Evolutionary conservation across 2,888 invertebrate genomes (phyloP), one percentile per base, ranked within the genome.

Genomic region (Hecatera dysodea): DNA sequence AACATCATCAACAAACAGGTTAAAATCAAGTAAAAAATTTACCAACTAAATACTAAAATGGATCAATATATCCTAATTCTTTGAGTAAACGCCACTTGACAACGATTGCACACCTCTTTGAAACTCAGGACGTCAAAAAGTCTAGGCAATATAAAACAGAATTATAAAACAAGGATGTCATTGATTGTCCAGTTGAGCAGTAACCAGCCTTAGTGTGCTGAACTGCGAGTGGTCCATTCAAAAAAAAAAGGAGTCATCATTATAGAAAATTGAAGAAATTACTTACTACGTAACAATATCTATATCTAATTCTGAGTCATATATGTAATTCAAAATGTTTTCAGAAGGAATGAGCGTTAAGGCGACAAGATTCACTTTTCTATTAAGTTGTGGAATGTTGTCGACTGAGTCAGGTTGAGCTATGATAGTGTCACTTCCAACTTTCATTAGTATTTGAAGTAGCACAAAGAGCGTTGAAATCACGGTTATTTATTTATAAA

Each of bases 391-490:
- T 27, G 2, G 11, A 42, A 33, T n/a, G 19, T 46, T 46, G 27
- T 50, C 8, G 36, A 22, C 19, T 24, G 33, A 15, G 29, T 11
- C 22, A 19, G 7, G n/a, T 44, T 59, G 57, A 78, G 62, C 61
- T 46, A n/a, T 27, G 4, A 59, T 7, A 59, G 6, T 22, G 27
- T 50, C 36, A 27, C 3, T 42, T 42, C 29, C 39, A 78, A 39
- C 62, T 48, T 50, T 22, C 4, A 12, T 53, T 17, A 62, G 46
- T 36, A 22, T 44, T 63, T 48, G 63, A 22, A 63, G 19, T 50
- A 63, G 63, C 63, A 72, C 57, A 63, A 63, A 57, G 33, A 22
- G 39, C 5, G n/a, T 59, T 7, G 33, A 53, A 72, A 59, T 42
- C 19, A 36, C 17, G 56, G 8, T 46, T 7, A 19, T 12, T 5